Percentiles rank a stretch among this genome's conserved stretches.
Conservation (phyloP, 2,888 invertebrate species). For the Bedellia somnulentella region DNA sequence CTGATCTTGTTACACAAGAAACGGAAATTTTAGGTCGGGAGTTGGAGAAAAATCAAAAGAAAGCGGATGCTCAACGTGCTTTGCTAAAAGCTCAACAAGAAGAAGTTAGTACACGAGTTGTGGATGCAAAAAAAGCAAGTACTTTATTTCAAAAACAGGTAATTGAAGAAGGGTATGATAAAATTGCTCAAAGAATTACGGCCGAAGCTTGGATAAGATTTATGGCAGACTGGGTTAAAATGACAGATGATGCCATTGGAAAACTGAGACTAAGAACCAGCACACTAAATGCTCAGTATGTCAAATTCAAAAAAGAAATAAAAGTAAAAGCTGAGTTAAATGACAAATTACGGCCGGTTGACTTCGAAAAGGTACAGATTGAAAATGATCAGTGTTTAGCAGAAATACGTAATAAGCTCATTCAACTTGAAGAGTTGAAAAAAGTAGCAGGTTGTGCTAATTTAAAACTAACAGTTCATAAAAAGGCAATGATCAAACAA, state of each 20-base stretch:
- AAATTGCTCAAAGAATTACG: constrained; percentile 63
- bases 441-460: constrained; percentile 63
- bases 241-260: constrained; percentile 54
- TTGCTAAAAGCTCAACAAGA: constrained; percentile 54
- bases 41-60: constrained; percentile 24
- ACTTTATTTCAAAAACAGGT: constrained; percentile 54
- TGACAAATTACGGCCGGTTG: constrained; percentile 60
- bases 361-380: constrained; percentile 66
- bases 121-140: constrained; percentile 46
- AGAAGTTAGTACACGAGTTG: constrained; percentile 52
- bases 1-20: constrained; percentile 49
- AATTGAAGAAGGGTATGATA: constrained; percentile 53
- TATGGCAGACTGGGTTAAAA: constrained; percentile 64
- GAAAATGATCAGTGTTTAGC: constrained; percentile 55
- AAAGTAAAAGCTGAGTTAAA: constrained; percentile 59
- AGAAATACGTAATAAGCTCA: constrained; percentile 56
- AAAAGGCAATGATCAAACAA: constrained; percentile 57
- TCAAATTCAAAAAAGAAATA: constrained; percentile 55
- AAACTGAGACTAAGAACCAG: constrained; percentile 61
- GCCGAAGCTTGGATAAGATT: constrained; percentile 63
- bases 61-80: constrained; percentile 31
- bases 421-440: constrained; percentile 56
- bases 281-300: constrained; percentile 54
- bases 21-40: constrained; percentile 38
- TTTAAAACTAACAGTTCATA: constrained; percentile 54